phyloP scores from a whole-genome alignment of 1,140 invertebrate species.

The Augochlora pura region DNA sequence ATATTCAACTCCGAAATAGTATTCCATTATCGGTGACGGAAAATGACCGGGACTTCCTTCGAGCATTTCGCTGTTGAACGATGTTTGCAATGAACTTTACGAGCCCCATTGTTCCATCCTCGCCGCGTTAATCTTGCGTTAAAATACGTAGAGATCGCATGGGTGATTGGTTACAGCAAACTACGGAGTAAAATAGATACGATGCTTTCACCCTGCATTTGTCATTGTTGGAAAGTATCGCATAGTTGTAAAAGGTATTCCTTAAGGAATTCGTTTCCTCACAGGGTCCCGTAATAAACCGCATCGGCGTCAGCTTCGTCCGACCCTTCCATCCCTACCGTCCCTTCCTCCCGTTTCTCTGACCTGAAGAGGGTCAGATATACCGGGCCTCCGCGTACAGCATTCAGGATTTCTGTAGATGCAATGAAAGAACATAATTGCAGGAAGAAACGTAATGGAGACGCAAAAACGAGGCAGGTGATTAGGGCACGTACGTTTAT shows the following conservation, averaged over 20 bases:
- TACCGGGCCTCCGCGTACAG: too few relatives aligned
- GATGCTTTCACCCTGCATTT: background rate
- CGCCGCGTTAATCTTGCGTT: too few relatives aligned
- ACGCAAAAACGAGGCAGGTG: too few relatives aligned
- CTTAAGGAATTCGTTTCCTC: too few relatives aligned
- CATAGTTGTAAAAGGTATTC: background rate
- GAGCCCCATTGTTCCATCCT: background rate
- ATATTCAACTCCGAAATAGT: background rate
- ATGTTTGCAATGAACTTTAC: background rate
- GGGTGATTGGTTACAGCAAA: background rate
- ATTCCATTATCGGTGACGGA: background rate
- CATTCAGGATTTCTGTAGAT: background rate
- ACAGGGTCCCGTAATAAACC: background rate
- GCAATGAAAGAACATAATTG: too few relatives aligned
- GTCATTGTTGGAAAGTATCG: background rate
- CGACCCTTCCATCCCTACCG: too few relatives aligned
- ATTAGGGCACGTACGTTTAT: constrained; percentile 18
- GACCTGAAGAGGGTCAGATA: background rate
- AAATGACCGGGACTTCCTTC: background rate
- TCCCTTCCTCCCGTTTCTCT: background rate
- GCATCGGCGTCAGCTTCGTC: too few relatives aligned
- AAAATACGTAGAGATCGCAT: background rate
- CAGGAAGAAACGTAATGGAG: too few relatives aligned
- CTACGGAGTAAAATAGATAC: background rate
- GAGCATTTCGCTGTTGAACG: background rate